Base-by-base conservation (phyloP, 2,888 invertebrate genomes). In the Limnephilus auricula region DNA sequence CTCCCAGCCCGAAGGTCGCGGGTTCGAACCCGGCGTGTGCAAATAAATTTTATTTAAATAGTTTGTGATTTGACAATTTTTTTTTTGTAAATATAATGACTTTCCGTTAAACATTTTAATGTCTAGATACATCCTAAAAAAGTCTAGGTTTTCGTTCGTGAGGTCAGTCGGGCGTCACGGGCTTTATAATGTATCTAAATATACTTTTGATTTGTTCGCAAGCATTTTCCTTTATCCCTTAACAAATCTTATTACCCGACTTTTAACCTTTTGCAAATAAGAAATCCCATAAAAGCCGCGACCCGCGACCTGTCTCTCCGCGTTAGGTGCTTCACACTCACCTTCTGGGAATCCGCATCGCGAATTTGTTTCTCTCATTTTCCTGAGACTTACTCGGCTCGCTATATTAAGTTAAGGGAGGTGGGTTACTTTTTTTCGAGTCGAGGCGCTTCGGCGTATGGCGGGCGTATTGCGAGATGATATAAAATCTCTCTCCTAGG, bases 291-390 rank as follows among this genome's bases (percentile, higher is more conserved):
- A 84, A 84, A 86, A 86, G 12, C 86, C 40, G 31, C 40, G 30
- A 84, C 34, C 84, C 40, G 84, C 84, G 84, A 84, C 15, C n/a
- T 45, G 50, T 18, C 86, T 50, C 32, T 86, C 40, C 65, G 65
- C 86, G n/a, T 86, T 50, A 84, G 31, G 37, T 10, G n/a, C 25
- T 82, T n/a, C 84, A n/a, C 37, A 37, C 86, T 50, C 31, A 31
- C 86, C 50, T 45, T 84, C 86, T 37, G 45, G n/a, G 31, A 86
- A 15, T 34, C 15, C 50, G 50, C 86, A 45, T 88, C 34, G 78
- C 25, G 88, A 88, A 79, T 88, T 88, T 65, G 87, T 87, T 34
- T 88, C 88, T 79, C 37, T 88, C 86, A 86, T 88, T 88, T 88
- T 88, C 37, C 25, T n/a, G 34, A n/a, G 88, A n/a, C 88, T 87